Conservation (phyloP, 1,140 invertebrate genomes). For the Hycleus phaleratus region DNA sequence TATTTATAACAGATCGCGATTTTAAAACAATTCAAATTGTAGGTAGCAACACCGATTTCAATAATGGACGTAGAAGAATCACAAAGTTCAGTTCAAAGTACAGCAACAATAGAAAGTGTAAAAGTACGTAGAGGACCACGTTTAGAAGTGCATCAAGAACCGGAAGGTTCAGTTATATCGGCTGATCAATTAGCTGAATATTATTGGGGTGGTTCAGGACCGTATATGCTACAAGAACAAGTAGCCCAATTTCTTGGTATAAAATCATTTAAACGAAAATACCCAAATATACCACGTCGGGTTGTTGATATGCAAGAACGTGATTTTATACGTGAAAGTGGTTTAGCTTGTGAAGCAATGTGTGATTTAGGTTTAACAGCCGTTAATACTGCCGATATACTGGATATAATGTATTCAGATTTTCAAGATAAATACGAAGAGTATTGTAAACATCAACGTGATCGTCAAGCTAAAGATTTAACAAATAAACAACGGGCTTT, state of each 20-base stretch:
- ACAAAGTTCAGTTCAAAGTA: conserved; percentile 65
- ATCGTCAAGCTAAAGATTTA: conserved; percentile 67
- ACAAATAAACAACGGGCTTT: conserved; percentile 57
- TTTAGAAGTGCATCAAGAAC: conserved; percentile 43
- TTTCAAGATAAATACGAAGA: conserved; percentile 94
- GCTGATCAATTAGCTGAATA: conserved; percentile 89
- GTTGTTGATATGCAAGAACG: conserved; percentile 83
- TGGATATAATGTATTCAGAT: conserved; percentile 91
- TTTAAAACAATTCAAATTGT: not conserved
- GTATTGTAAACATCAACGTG: conserved; percentile 73
- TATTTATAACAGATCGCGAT: too few species aligned
- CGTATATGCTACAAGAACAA: conserved; percentile 86
- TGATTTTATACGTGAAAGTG: conserved; percentile 71
- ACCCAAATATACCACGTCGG: conserved; percentile 71
- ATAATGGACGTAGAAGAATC: conserved; percentile 65
- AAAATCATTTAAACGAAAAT: conserved; percentile 92
- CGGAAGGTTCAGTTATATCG: conserved; percentile 58
- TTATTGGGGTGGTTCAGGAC: conserved; percentile 75
- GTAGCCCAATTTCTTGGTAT: conserved; percentile 86
- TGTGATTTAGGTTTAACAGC: conserved; percentile 92
- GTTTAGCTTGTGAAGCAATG: conserved; percentile 82
- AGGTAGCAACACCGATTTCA: conserved; percentile 33
- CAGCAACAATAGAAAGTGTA: conserved; percentile 57
- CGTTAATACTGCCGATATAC: conserved; percentile 80
- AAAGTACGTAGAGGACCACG: conserved; percentile 34